Evolutionary conservation across 2,888 invertebrate species (phyloP).

Genomic region (Campopleginae sp.): DNA sequence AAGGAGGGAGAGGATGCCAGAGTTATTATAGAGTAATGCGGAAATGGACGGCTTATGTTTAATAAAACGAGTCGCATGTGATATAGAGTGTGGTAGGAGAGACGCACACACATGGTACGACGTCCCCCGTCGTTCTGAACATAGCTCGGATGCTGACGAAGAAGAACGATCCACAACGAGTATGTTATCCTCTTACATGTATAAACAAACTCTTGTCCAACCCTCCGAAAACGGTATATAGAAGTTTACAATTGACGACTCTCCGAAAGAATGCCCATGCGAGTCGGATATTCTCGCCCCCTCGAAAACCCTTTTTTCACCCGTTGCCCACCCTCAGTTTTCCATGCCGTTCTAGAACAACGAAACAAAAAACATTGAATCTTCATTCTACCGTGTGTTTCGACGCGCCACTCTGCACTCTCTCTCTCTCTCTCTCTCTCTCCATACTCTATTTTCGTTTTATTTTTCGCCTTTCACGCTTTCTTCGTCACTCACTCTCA

Average conservation of each 20-base stretch:
- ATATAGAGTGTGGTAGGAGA: constrained; percentile 17
- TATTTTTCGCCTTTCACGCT: constrained; percentile 44
- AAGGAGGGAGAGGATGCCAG: neutral
- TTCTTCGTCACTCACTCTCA: constrained; percentile 63
- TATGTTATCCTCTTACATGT: constrained; percentile 37
- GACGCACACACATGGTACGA: constrained; percentile 22
- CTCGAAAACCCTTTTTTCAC: constrained; percentile 41
- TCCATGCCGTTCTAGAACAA: constrained; percentile 71
- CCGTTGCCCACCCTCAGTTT: constrained; percentile 57
- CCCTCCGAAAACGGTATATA: constrained; percentile 79
- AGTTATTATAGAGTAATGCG: constrained; percentile 55
- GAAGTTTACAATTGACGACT: constrained; percentile 83
- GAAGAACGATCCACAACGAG: constrained; percentile 41
- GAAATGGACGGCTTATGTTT: constrained; percentile 58
- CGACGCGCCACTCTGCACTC: constrained; percentile 73
- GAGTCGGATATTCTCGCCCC: constrained; percentile 68
- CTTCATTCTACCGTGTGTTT: constrained; percentile 81
- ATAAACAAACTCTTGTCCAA: constrained; percentile 68
- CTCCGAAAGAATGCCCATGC: constrained; percentile 81
- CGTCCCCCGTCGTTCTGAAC: constrained; percentile 27
- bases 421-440: constrained; percentile 43
- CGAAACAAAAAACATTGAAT: constrained; percentile 83
- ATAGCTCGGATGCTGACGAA: constrained; percentile 16
- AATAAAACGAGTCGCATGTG: constrained; percentile 47
- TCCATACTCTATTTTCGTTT: constrained; percentile 31